Base-by-base conservation (phyloP, 1,140 invertebrate species). In the Dendrolimus punctatus region DNA sequence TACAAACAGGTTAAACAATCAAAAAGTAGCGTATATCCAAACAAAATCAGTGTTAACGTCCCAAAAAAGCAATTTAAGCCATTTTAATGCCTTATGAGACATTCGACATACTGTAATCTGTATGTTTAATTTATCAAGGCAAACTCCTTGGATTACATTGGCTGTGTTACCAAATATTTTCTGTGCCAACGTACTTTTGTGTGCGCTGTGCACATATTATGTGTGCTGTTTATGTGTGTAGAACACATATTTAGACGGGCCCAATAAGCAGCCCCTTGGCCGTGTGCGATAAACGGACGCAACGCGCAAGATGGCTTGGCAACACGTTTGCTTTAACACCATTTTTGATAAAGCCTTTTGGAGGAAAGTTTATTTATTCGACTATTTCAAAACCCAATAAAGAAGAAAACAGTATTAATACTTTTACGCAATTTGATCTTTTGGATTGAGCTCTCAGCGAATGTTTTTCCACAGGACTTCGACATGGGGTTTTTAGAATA, bases 141-240 rank as follows among this genome's bases (percentile, higher is more conserved):
- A 79, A 76, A 79, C 76, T 72, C 66, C 69, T 78, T 66, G 65
- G 76, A 73, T 80, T 78, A 80, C 77, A 73, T 71, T 66, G 61
- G 60, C 57, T 67, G 67, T 63, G 72, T 82, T 76, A 72, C 76
- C 74, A 83, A 80, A 80, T 83, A 83, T 83, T 83, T 79, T 79
- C 63, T 65, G 68, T 73, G 72, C 67, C 75, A 80, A 71, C 72
- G 23, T 23, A 23, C 23, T 23, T 63, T 8, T 44, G 47, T 78
- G 74, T 76, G 68, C 79, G 58, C 61, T 64, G 55, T 62, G 68
- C 69, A 75, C 73, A 75, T 65, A 71, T 62, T 61, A 54, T 71
- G 59, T 62, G 61, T 71, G 65, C 66, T 66, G 61, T 76, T 55
- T 73, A 64, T 64, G 57, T 71, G 58, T 57, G 56, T 55, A 49